Evolutionary conservation across 23 tunicate genomes (phyloP), one percentile per base, ranked within the genome.

Genomic region (Phallusia fumigata): DNA sequence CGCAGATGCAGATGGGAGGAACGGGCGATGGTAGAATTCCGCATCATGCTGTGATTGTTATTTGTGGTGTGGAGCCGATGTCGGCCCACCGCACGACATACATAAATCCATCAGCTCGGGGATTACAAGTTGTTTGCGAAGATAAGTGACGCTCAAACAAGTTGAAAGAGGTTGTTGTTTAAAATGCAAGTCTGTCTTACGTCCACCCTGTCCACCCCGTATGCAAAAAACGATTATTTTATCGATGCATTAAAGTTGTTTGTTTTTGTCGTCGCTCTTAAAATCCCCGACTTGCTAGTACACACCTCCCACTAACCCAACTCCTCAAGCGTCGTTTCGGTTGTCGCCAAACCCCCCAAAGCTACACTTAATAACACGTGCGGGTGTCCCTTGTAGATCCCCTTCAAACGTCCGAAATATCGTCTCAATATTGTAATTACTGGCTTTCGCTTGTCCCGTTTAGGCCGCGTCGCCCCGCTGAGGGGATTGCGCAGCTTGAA

Each of bases 391-490:
- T 40, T 40, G 47, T 40, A 40, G 47, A 40, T 40, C 47, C 47
- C 10, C 47, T 40, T 40, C 47, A 40, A 40, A 40, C 47, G 47
- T 40, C 47, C 47, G 10, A 40, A 22, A 58, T 24, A 58, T 22
- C 28, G 69, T 58, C 69, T 58, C 28, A 58, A 58, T 22, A 24
- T 24, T 58, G 28, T 24, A 58, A 58, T 58, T 58, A 58, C 69
- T 1, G 69, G 69, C 69, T 58, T 58, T 24, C 28, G 69, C 69
- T 58, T 58, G 69, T 58, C 69, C 69, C 26, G 69, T 24, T 58
- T 58, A 13, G 69, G 69, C 28, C 28, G 16, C 3, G 26, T 13
- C 28, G 69, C 28, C 69, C 69, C 69, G 69, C 69, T 58, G 28
- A 21, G 69, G 28, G 28, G 69, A 58, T 58, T 21, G 28, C 69